Base-by-base conservation (phyloP, 2,888 invertebrate species). In the Brenthis hecate region DNA sequence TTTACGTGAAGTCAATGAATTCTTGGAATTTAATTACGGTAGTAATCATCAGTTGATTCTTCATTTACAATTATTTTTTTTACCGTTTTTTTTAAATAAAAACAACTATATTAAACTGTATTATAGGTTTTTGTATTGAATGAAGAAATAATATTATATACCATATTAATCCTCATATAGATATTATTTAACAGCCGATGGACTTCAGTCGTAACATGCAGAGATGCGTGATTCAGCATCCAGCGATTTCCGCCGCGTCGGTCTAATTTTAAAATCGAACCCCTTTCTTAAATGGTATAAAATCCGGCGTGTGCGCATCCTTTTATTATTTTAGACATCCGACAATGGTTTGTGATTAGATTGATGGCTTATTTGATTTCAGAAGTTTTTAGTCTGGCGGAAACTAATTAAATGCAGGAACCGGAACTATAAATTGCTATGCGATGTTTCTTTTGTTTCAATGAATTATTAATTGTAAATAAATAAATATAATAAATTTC, bases 181-280 rank as follows among this genome's bases (percentile, higher is more conserved):
- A 53, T 65, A 58, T 65, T 67, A 66, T 66, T 67, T 68, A 71
- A 65, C 61, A 54, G 47, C 55, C 54, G 58, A 57, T 58, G 51
- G 36, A 64, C 67, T 54, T 55, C 65, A 65, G 60, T 60, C 70
- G 58, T 65, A 68, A 65, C 56, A 58, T 13, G 62, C 64, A 47
- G 57, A 19, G 69, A 50, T 60, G 75, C 73, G 75, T 91, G 92
- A 91, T 85, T 92, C 91, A 92, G 78, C 77, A 81, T 72, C 77
- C 60, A 81, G 83, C 87, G 82, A 89, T 92, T 92, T 92, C 92
- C 92, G 89, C 81, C 84, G 81, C 82, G 76, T 78, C 81, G 85
- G 83, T 91, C 91, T 92, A 91, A 87, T 83, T 89, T 86, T 91
- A 89, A 86, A 88, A 84, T 80, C 83, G 82, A 85, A 87, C 92